These are phyloP conservation scores for Acanthococcus lagerstroemiae DNA, from an alignment of 2,888 invertebrate genomes.

Conservation along the genomic window DNA sequence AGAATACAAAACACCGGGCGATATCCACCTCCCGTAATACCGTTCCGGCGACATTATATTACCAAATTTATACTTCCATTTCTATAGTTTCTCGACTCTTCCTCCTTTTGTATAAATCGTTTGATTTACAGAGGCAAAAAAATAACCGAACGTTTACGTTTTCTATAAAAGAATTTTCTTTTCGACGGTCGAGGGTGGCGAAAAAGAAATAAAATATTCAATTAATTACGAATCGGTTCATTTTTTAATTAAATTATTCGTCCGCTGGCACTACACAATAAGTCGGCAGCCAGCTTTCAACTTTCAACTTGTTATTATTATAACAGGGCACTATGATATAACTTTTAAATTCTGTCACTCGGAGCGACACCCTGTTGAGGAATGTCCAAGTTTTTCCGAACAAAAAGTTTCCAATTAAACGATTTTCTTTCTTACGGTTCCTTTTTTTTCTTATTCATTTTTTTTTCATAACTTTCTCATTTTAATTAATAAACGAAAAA, in stretches of 20 bases:
- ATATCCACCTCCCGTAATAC: background rate
- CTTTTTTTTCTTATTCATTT: background rate
- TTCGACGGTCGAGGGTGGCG: constrained; percentile 4
- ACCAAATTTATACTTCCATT: constrained; percentile 24
- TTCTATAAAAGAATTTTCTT: constrained; percentile 27
- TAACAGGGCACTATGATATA: constrained; percentile 25
- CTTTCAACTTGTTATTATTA: constrained; percentile 28
- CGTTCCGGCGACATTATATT: constrained; percentile 22
- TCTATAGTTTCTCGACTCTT: constrained; percentile 23
- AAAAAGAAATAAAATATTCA: constrained; percentile 31
- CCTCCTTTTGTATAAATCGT: constrained; percentile 29
- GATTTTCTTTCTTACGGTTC: constrained; percentile 10
- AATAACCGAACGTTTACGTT: constrained; percentile 26
- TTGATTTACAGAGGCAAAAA: constrained; percentile 20
- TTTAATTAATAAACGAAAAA: constrained; percentile 27
- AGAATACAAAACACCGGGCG: background rate
- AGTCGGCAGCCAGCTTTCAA: constrained; percentile 28
- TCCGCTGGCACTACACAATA: constrained; percentile 29
- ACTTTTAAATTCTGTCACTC: constrained; percentile 30
- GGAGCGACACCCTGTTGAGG: constrained; percentile 30
- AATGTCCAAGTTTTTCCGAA: constrained; percentile 30
- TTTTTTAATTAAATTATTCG: constrained; percentile 31
- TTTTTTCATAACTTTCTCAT: constrained; percentile 21
- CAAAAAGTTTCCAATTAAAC: constrained; percentile 29
- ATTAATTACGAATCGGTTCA: constrained; percentile 31